phyloP scores from a whole-genome alignment of 2,888 invertebrate genomes.

The Imbricaverruca yamaguchii region DNA sequence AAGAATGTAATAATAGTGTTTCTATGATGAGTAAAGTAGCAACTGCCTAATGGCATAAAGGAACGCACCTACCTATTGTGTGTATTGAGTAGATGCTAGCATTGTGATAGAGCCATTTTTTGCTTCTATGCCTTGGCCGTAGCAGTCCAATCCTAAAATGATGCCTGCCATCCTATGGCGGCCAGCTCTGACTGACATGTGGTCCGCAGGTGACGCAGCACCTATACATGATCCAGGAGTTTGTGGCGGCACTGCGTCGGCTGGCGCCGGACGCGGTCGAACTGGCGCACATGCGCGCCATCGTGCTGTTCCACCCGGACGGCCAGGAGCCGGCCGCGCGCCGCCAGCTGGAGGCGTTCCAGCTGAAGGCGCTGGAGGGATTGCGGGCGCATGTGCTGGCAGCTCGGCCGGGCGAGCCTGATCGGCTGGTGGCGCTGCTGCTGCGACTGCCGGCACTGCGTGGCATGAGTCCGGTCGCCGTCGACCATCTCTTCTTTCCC shows the following conservation, averaged over 20 bases:
- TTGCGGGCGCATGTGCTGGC: neutral
- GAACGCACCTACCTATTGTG: no score
- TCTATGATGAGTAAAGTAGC: no score
- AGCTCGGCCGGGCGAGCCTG: neutral
- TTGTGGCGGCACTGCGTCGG: neutral
- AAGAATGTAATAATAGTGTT: no score
- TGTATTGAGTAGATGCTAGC: no score
- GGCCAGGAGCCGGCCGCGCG: slow-evolving; percentile 3
- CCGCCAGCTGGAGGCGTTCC: slow-evolving; percentile 7
- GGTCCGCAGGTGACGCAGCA: slow-evolving; percentile 16
- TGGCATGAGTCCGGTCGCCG: neutral
- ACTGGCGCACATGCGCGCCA: neutral
- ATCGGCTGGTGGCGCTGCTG: neutral
- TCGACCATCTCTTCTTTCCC: neutral
- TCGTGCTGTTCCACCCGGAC: neutral
- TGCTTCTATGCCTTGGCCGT: no score
- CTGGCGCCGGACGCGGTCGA: neutral
- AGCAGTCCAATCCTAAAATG: no score
- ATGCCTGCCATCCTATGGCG: no score
- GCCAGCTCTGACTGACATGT: no score
- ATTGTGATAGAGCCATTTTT: no score
- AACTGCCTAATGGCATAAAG: no score
- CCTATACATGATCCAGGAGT: slow-evolving; percentile 23
- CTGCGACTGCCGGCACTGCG: slow-evolving; percentile 9
- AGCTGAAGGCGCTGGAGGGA: neutral